Evolutionary conservation across 2,113 vertebrate species (phyloP), one percentile per base, ranked within the genome.

Genomic region (Craseonycteris thonglongyai): DNA sequence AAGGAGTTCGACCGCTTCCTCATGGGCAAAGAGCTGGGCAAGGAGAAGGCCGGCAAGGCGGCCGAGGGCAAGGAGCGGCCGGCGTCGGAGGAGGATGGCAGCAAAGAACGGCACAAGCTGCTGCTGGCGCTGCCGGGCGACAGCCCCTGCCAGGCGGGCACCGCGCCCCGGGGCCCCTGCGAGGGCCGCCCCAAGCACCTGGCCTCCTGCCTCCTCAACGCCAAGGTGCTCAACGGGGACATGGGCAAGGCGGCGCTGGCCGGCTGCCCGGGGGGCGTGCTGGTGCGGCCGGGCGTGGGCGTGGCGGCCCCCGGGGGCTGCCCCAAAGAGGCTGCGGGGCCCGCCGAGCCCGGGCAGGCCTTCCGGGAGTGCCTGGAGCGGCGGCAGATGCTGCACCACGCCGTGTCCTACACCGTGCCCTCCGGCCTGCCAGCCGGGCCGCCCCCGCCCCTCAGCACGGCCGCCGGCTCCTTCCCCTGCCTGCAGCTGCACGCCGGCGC

Each of bases 321-420:
- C 96, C 56, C 99, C 98, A 98, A 99, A 98, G 98, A 99, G 98
- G 95, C 96, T 91, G 96, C 74, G 89, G 98, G 98, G 1, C 98
- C 99, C 71, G 98, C 98, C 79, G 98, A 99, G 96, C 98, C 98
- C 2, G 99, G 99, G 72, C 99, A 99, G 71, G 99, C 99, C 96
- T 99, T 99, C 51, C 96, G 99, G 4, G 99, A 99, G 97, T 99
- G 99, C 96, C 97, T 99, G 95, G 99, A 99, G 98, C 98, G 99
- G 86, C 98, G 99, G 84, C 99, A 99, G 98, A 98, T 98, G 95
- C 98, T 99, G 59, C 99, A 99, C 95, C 99, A 99, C 13, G 97
- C 99, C 0, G 98, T 98, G n/a, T 97, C 99, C 96, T 99, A 99
- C 93, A 97, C 99, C 0, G 98, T 99, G 78, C 98, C 99, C 6